Conservation (phyloP, 2,888 invertebrate genomes). For the Choreutis nemorana region DNA sequence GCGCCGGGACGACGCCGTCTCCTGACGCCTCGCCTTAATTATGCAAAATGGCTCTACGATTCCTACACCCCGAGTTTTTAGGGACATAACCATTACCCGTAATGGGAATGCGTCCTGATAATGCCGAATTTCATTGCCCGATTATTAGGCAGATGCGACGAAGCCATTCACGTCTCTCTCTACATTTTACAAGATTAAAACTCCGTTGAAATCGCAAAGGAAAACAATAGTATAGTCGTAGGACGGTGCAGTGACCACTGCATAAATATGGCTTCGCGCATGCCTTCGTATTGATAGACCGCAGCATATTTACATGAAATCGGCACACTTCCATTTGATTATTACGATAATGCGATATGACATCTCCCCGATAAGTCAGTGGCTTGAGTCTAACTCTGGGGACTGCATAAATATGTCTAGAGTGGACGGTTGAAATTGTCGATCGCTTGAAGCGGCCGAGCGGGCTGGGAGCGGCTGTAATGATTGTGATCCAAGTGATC, state of each 20-base stretch:
- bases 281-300: conserved; percentile 42
- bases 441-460: conserved; percentile 34
- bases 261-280: conserved; percentile 53
- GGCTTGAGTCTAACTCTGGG: conserved; percentile 23
- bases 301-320: conserved; percentile 47
- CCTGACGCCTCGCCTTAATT: conserved; percentile 47
- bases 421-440: conserved; percentile 27
- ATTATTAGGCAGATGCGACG: conserved; percentile 44
- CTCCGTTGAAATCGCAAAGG: too few species aligned
- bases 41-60: conserved; percentile 64
- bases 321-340: conserved; percentile 44
- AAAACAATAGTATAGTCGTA: too few species aligned
- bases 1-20: conserved; percentile 42
- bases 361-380: conserved; percentile 37
- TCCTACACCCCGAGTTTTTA: conserved; percentile 57
- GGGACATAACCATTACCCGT: conserved; percentile 57
- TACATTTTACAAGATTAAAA: too few species aligned
- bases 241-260: conserved; percentile 30
- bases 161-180: too few species aligned
- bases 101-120: conserved; percentile 62
- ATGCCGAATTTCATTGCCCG: conserved; percentile 53
- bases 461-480: conserved; percentile 31
- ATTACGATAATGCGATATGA: conserved; percentile 44
- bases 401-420: conserved; percentile 25
- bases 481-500: conserved; percentile 50